These are phyloP conservation scores for Cryptoblepharus egeriae DNA, from an alignment of 2,797 vertebrate species.

Conservation along the genomic window DNA sequence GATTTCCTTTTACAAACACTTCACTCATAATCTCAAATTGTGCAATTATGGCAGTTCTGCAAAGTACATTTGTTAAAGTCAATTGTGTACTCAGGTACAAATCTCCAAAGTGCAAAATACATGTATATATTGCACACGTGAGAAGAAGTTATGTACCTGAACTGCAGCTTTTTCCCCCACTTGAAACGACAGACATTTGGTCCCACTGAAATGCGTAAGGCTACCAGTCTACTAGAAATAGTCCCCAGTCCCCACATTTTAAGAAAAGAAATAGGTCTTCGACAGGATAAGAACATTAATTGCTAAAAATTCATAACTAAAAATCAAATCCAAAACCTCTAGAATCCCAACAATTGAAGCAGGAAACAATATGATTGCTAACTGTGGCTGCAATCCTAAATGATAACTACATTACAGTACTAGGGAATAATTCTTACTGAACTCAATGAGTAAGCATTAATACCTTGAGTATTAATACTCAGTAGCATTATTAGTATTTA, in stretches of 20 bases:
- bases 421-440: background rate
- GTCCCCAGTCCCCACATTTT: slow-evolving; percentile 31
- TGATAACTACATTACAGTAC: too few species aligned
- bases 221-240: background rate
- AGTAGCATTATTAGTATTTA: too few species aligned
- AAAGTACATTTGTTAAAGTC: background rate
- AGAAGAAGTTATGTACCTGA: background rate
- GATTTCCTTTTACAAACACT: too few species aligned
- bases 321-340: background rate
- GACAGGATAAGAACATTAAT: background rate
- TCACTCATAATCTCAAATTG: too few species aligned
- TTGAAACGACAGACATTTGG: background rate
- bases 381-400: background rate
- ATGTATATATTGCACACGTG: background rate
- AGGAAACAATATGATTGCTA: background rate
- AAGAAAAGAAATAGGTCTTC: slow-evolving; percentile 39
- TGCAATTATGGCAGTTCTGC: background rate
- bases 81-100: background rate
- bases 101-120: background rate
- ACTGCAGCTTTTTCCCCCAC: too few species aligned
- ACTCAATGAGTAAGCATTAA: too few species aligned
- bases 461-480: too few species aligned
- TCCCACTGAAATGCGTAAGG: background rate
- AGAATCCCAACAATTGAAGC: background rate
- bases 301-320: slow-evolving; percentile 2